Base-by-base conservation (phyloP, 2,797 vertebrate species). In the Gobio occitaniae region DNA sequence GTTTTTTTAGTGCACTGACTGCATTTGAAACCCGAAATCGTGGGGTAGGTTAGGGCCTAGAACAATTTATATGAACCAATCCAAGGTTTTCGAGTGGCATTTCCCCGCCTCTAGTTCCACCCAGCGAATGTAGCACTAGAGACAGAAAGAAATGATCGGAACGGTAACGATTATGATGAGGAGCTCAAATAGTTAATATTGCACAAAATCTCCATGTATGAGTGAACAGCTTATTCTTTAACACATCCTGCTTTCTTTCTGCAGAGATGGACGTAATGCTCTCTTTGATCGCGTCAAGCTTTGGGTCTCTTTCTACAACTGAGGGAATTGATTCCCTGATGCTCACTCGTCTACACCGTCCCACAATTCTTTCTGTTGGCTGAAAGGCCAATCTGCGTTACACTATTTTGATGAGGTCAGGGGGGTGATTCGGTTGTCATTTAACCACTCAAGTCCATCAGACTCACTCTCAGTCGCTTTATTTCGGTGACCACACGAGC, bases 71-170 rank as follows among this genome's bases (percentile, higher is more conserved):
- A 50, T 54, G 38, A 61, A 78, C 68, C 44, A 32, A 32, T 32
- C 32, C 32, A 8, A 84, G 66, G 69, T 32, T 70, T 85, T 80
- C 10, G 29, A 79, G 68, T 65, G 52, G 38, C 63, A 77, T 81
- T 70, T 75, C 16, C 50, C 72, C 56, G 6, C 44, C 78, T 82
- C 72, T 74, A 85, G 78, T 80, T 85, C 72, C 80, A 78, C 82
- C 83, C 83, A 78, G 80, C 65, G 56, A 84, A 87, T 87, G 86
- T 87, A 87, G 86, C 86, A 85, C 63, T 59, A 80, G 36, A 87
- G 76, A 63, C 21, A 29, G 47, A 76, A 56, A 70, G 54, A 50
- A 70, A 56, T 44, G 65, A 29, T 54, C 3, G 25, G 83, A 59
- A 84, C 19, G 8, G 17, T 61, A 8, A 36, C 6, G 41, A 19